Evolutionary conservation across 2,888 invertebrate species (phyloP).

Genomic region (Lepidocyrtoides sp.): DNA sequence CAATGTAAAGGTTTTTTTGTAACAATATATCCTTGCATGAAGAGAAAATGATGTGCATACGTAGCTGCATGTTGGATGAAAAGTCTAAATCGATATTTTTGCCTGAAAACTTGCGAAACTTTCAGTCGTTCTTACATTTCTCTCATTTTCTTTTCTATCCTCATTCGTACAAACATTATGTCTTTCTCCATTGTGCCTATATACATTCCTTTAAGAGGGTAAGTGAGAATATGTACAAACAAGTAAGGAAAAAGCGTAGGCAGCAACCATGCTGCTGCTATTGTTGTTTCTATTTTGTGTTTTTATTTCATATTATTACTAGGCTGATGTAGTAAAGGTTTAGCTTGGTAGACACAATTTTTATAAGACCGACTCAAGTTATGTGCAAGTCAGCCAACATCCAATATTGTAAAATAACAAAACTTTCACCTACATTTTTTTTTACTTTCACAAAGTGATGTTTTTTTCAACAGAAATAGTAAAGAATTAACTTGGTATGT

Average conservation of each 20-base stretch:
- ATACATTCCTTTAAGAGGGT: background rate
- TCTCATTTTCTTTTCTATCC: too few relatives aligned
- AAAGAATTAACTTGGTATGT: too few relatives aligned
- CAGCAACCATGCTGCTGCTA: background rate
- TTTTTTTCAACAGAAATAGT: background rate
- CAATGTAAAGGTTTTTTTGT: background rate
- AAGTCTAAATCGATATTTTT: constrained; percentile 65
- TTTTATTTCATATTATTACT: background rate
- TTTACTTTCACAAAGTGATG: constrained; percentile 7
- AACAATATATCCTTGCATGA: constrained; percentile 57
- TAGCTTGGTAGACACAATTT: background rate
- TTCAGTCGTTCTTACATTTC: background rate
- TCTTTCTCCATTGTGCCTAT: background rate
- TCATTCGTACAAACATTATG: background rate
- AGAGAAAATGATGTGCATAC: constrained; percentile 49
- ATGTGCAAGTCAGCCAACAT: constrained; percentile 29
- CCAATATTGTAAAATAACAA: constrained; percentile 20
- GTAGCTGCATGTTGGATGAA: constrained; percentile 49
- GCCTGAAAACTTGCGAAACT: constrained; percentile 62
- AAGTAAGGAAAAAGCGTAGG: constrained; percentile 58
- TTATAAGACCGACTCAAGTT: background rate
- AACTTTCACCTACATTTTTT: constrained; percentile 52
- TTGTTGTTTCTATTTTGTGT: background rate
- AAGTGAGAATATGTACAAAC: constrained; percentile 57
- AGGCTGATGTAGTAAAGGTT: background rate